Evolutionary conservation across 1,140 invertebrate species (phyloP).

Genomic region (Temnothorax curvispinosus): DNA sequence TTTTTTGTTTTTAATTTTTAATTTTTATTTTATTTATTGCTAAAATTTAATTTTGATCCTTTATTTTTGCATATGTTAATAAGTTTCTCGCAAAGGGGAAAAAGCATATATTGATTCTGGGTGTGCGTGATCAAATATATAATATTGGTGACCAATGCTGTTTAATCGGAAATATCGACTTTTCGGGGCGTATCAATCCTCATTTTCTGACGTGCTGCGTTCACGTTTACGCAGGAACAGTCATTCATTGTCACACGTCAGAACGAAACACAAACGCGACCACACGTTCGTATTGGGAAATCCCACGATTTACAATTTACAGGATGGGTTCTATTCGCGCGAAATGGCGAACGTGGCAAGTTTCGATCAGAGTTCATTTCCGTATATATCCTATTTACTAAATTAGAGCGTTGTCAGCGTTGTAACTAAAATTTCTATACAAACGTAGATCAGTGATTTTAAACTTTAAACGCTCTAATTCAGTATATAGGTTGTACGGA

Average conservation of each 20-base stretch:
- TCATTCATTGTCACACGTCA: slow-evolving; percentile 50
- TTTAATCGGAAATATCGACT: slow-evolving; percentile 25
- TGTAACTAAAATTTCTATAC: not conserved
- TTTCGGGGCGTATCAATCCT: slow-evolving; percentile 25
- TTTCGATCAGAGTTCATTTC: slow-evolving; percentile 55
- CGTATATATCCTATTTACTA: slow-evolving; percentile 25
- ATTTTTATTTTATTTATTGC: not conserved
- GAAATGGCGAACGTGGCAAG: slow-evolving; percentile 23
- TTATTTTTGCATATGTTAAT: not conserved
- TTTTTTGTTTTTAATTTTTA: not conserved
- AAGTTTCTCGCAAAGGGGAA: not conserved
- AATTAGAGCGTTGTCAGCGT: slow-evolving; percentile 20
- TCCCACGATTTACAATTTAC: slow-evolving; percentile 29
- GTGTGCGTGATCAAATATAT: not conserved
- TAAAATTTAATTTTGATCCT: not conserved
- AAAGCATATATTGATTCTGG: not conserved
- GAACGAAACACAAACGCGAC: slow-evolving; percentile 42
- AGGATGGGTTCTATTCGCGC: not conserved
- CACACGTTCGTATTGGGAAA: slow-evolving; percentile 25
- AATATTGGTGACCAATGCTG: not conserved
- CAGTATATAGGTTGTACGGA: slow-evolving; percentile 17
- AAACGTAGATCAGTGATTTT: slow-evolving; percentile 2
- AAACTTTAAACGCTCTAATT: not conserved
- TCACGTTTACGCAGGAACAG: slow-evolving; percentile 34
- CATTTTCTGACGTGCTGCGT: slow-evolving; percentile 15